Evolutionary conservation across 1,140 invertebrate species (phyloP).

Genomic region (Pseudomyrmex gracilis): DNA sequence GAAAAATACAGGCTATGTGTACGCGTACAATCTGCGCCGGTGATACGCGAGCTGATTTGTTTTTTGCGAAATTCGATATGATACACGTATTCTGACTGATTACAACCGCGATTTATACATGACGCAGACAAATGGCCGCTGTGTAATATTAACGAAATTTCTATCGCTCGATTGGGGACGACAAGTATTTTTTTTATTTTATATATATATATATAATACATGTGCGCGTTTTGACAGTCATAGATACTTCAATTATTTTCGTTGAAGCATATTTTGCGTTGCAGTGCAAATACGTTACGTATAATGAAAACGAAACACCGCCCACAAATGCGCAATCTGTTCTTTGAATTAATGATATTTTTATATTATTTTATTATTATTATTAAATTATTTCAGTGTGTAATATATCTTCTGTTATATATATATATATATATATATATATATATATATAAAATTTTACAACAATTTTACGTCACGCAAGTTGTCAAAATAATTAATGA

Average conservation of each 20-base stretch:
- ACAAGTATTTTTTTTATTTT: neutral
- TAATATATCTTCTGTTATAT: too few species aligned
- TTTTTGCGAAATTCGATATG: constrained; percentile 10
- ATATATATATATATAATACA: neutral
- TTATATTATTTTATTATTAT: constrained; percentile 22
- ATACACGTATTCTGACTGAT: constrained; percentile 14
- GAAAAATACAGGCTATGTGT: neutral
- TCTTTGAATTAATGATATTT: neutral
- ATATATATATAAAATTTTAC: too few species aligned
- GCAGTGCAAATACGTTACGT: neutral
- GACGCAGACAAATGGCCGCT: neutral
- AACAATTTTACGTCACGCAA: too few species aligned
- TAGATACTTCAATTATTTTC: constrained; percentile 32
- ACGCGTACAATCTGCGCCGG: neutral
- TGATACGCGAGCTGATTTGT: neutral
- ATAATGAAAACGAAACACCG: neutral
- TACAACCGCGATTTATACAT: constrained; percentile 18
- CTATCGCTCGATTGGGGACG: constrained; percentile 13
- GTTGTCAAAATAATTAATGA: too few species aligned
- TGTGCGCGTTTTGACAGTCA: constrained; percentile 5
- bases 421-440: too few species aligned
- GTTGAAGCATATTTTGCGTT: constrained; percentile 16
- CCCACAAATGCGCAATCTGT: neutral
- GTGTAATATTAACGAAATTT: constrained; percentile 37
- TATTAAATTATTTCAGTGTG: neutral